phyloP scores from a whole-genome alignment of 1,140 invertebrate species.

The Coboldia fuscipes region DNA sequence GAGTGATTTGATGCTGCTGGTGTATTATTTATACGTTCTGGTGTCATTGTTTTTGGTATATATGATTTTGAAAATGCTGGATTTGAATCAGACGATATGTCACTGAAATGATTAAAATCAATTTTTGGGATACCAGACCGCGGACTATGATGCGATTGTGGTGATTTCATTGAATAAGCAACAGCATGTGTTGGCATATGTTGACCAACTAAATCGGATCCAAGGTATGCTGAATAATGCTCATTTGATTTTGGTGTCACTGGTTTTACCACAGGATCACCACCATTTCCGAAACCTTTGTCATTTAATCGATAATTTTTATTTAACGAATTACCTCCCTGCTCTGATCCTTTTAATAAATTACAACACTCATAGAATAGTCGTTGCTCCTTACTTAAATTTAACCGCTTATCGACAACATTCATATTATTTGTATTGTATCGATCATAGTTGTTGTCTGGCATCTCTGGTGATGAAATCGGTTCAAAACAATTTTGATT shows the following conservation, averaged over 20 bases:
- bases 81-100: conserved; percentile 6
- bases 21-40: too few relatives aligned
- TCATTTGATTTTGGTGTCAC: conserved; percentile 5
- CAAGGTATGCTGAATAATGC: conserved; percentile 1
- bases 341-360: conserved; percentile 17
- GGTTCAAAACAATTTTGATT: conserved; percentile 3
- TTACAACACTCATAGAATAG: conserved; percentile 21
- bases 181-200: too few relatives aligned
- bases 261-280: conserved; percentile 2
- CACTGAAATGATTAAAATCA: conserved; percentile 5
- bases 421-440: conserved; percentile 1
- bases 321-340: conserved; percentile 3
- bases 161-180: conserved; percentile 1
- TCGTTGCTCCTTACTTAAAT: conserved; percentile 19
- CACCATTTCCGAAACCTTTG: too few relatives aligned
- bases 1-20: too few relatives aligned
- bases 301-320: conserved; percentile 1
- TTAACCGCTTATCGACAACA: conserved; percentile 8
- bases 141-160: neutral
- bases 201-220: neutral
- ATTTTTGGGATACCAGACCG: conserved; percentile 1
- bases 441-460: conserved; percentile 1
- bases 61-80: conserved; percentile 3
- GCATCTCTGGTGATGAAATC: conserved; percentile 4
- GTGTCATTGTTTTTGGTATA: neutral